These are phyloP conservation scores for Philereme transversata DNA, from an alignment of 2,888 invertebrate species.

Conservation along the genomic window DNA sequence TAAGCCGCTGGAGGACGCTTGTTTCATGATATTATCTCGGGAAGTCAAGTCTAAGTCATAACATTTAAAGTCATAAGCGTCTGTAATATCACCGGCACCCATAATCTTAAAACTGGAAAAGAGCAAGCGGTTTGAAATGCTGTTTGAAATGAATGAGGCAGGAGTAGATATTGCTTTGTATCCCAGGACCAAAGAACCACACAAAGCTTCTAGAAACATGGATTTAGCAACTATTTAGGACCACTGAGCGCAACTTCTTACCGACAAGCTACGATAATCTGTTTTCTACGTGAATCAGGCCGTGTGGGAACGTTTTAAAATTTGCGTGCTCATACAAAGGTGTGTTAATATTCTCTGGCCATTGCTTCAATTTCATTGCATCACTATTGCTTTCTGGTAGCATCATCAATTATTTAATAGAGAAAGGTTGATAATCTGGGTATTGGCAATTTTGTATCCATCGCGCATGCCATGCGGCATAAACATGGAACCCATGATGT, in stretches of 20 bases:
- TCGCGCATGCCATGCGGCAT: constrained; percentile 5
- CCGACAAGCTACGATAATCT: not conserved
- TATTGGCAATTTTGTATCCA: constrained; percentile 8
- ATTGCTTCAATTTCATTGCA: constrained; percentile 33
- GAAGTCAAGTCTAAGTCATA: not conserved
- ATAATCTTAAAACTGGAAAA: not conserved
- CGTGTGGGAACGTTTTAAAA: constrained; percentile 50
- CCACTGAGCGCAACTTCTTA: not conserved
- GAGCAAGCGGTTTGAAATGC: not conserved
- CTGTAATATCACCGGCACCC: not conserved
- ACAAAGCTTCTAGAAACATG: not conserved
- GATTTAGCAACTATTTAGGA: not conserved
- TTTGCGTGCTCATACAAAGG: constrained; percentile 37
- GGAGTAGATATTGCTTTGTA: not conserved
- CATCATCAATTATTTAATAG: constrained; percentile 36
- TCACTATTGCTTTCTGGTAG: constrained; percentile 33
- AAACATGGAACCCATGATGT: constrained; percentile 3
- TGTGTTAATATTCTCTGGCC: constrained; percentile 35
- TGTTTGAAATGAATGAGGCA: not conserved
- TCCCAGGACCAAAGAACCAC: not conserved
- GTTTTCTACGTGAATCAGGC: constrained; percentile 15
- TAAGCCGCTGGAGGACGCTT: too few species aligned
- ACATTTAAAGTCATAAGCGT: not conserved
- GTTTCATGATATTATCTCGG: too few species aligned
- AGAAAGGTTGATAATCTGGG: constrained; percentile 26